Evolutionary conservation across 2,888 invertebrate species (phyloP).

Genomic region (Oligia fasciuncula): DNA sequence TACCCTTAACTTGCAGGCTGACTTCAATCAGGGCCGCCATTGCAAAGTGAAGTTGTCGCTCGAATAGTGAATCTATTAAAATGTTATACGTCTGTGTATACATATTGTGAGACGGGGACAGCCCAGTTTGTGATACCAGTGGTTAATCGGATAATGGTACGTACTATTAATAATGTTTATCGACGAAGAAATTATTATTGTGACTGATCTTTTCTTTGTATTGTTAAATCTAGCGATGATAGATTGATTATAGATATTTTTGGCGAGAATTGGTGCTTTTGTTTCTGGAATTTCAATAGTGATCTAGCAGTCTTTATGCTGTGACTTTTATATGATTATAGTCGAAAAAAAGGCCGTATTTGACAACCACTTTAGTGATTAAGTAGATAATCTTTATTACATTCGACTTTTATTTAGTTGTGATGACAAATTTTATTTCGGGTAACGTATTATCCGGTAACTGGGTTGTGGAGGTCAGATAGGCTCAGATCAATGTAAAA

Average conservation of each 20-base stretch:
- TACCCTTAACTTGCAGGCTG: constrained; percentile 73
- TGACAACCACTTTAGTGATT: background rate
- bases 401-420: background rate
- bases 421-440: background rate
- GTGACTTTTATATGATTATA: background rate
- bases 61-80: constrained; percentile 65
- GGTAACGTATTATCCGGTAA: background rate
- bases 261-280: background rate
- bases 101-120: constrained; percentile 31
- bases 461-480: background rate
- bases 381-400: background rate
- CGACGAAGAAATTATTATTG: background rate
- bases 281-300: background rate
- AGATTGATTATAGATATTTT: background rate
- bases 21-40: constrained; percentile 74
- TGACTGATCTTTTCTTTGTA: background rate
- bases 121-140: constrained; percentile 35
- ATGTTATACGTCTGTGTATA: constrained; percentile 56
- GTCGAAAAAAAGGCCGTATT: background rate
- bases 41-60: constrained; percentile 72
- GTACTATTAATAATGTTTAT: constrained; percentile 31
- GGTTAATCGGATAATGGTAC: constrained; percentile 58
- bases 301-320: background rate
- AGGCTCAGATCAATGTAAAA: background rate
- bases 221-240: background rate